phyloP scores from a whole-genome alignment of 2,113 vertebrate genomes.

The Micronycteris hirsuta region DNA sequence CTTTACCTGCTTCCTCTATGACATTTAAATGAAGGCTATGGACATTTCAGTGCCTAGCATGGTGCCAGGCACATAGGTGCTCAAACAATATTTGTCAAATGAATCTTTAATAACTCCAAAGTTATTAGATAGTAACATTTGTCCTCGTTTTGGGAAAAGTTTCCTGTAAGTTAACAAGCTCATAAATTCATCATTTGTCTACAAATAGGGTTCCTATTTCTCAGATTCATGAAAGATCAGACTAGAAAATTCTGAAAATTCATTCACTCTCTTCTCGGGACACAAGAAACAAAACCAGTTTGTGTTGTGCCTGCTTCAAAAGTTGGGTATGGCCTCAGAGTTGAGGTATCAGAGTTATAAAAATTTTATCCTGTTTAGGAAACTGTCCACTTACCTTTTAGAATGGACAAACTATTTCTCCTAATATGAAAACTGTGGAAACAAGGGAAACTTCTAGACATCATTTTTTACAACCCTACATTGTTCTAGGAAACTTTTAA shows the following conservation, averaged over 20 bases:
- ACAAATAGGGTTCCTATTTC: background rate
- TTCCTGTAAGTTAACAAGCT: background rate
- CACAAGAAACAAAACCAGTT: background rate
- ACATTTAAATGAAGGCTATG: background rate
- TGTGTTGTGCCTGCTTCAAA: background rate
- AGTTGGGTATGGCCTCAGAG: background rate
- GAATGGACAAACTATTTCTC: background rate
- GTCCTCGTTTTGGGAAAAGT: background rate
- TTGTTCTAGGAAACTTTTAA: background rate
- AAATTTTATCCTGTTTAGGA: conserved; percentile 3
- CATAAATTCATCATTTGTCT: background rate
- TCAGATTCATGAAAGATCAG: background rate
- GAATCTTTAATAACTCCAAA: background rate
- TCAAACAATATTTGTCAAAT: background rate
- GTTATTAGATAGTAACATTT: background rate
- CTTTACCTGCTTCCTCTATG: background rate
- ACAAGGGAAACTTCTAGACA: background rate
- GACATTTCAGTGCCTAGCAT: background rate
- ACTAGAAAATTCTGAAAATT: conserved; percentile 10
- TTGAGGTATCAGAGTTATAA: background rate
- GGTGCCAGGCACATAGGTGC: background rate
- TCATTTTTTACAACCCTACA: background rate
- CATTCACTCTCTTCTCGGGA: background rate
- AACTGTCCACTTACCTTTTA: background rate
- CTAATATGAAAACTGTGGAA: background rate